Conservation (phyloP, 2,113 vertebrate species). For the Pseudopipra pipra region DNA sequence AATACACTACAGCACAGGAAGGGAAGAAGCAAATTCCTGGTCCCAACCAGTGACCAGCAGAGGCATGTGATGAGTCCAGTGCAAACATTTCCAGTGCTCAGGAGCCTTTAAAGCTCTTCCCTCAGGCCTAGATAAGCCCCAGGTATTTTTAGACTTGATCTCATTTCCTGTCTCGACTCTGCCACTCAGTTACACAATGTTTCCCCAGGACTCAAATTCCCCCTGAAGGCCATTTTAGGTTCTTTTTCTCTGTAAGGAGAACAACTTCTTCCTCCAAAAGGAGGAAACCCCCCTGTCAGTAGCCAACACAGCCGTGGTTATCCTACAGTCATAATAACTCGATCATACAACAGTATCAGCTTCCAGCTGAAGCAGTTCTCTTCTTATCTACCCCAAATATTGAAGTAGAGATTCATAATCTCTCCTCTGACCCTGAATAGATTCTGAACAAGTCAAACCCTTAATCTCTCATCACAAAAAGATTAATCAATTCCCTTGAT, state of each 20-base stretch:
- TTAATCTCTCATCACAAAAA: neutral
- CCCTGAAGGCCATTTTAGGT: neutral
- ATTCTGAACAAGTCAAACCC: neutral
- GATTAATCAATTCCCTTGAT: neutral
- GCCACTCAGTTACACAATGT: neutral
- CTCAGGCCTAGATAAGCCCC: neutral
- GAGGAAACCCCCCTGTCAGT: neutral
- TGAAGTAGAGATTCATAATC: neutral
- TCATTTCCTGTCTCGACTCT: slow-evolving; percentile 4
- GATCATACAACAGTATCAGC: fast-evolving
- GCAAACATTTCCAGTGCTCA: neutral
- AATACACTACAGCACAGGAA: neutral
- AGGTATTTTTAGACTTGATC: slow-evolving; percentile 41
- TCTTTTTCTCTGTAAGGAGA: neutral
- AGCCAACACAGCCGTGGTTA: neutral
- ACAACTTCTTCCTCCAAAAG: neutral
- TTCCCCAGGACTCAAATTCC: neutral
- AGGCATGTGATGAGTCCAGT: neutral
- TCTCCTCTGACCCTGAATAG: neutral
- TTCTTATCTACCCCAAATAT: neutral
- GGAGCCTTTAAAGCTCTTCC: neutral
- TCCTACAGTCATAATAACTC: fast-evolving
- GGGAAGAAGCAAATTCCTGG: neutral
- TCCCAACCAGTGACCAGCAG: neutral
- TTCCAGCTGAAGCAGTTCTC: neutral